Evolutionary conservation across 2,113 vertebrate genomes (phyloP).

Genomic region (Paedocypris sp.): DNA sequence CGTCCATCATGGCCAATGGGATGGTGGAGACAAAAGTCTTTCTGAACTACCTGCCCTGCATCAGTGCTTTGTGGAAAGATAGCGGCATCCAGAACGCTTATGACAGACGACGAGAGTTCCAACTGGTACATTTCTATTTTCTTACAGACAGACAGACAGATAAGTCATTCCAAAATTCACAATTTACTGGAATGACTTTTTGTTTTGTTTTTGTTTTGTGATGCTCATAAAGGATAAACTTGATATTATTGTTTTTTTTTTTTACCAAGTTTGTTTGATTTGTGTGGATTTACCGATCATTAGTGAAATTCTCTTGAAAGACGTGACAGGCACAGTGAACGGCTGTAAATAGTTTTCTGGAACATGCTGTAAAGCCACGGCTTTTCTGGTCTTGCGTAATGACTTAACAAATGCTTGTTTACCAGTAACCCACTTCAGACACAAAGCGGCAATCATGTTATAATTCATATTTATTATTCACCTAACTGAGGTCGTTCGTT

Average conservation of each 20-base stretch:
- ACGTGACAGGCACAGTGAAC: no score
- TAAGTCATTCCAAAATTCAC: no score
- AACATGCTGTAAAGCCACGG: background rate
- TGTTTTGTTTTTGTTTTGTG: background rate
- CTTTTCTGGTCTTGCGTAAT: background rate
- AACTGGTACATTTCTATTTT: conserved; percentile 94
- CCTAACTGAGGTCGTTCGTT: background rate
- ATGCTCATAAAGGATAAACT: no score
- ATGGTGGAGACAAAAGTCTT: conserved; percentile 79
- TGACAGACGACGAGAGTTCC: conserved; percentile 89
- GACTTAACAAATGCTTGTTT: background rate
- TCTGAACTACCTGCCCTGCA: conserved; percentile 70
- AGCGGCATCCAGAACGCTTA: conserved; percentile 87
- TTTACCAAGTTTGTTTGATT: no score
- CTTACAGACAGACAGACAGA: no score
- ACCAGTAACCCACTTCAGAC: background rate
- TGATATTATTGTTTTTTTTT: no score
- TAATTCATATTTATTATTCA: background rate
- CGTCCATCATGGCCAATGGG: conserved; percentile 66
- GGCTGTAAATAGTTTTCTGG: conserved; percentile 45
- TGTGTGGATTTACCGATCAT: no score
- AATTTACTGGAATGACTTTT: no score
- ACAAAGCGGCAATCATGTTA: background rate
- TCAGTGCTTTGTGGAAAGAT: conserved; percentile 78
- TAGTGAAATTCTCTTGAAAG: no score